Percentiles rank a stretch among this genome's conserved stretches.
Conservation (phyloP, 2,113 vertebrate species). For the Ophthalmolycus amberensis region DNA sequence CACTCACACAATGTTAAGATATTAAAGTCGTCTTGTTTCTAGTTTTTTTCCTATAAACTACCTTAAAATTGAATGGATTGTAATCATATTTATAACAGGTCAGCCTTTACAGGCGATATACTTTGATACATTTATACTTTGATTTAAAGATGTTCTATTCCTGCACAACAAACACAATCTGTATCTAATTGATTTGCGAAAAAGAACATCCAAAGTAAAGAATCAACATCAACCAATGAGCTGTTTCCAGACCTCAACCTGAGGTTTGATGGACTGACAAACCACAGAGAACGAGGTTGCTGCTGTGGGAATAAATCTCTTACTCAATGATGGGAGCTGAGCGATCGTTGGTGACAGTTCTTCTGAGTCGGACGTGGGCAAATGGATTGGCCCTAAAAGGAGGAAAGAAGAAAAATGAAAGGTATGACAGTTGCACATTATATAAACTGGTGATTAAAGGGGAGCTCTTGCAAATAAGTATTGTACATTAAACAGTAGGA, state of each 20-base stretch:
- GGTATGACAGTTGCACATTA: not conserved
- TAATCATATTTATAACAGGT: constrained; percentile 22
- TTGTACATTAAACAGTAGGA: not conserved
- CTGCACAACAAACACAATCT: constrained; percentile 20
- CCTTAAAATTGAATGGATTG: not conserved
- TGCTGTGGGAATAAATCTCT: constrained; percentile 32
- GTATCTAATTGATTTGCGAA: constrained; percentile 20
- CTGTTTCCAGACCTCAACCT: constrained; percentile 46
- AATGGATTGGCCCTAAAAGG: constrained; percentile 86
- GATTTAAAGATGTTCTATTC: constrained; percentile 8
- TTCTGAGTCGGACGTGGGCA: constrained; percentile 86
- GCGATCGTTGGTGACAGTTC: constrained; percentile 89
- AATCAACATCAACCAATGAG: constrained; percentile 14
- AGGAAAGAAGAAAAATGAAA: not conserved
- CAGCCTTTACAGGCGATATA: constrained; percentile 10
- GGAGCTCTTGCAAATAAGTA: not conserved
- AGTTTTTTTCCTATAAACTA: constrained; percentile 14
- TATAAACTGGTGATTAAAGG: not conserved
- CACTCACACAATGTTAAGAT: constrained; percentile 7
- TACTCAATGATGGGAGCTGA: constrained; percentile 88
- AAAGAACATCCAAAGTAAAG: constrained; percentile 30
- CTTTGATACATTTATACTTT: not conserved
- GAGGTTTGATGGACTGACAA: constrained; percentile 26
- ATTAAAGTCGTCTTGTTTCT: constrained; percentile 5
- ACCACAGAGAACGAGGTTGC: not conserved